Evolutionary conservation across 2,113 vertebrate genomes (phyloP), one percentile per base, ranked within the genome.

Genomic region (Etia nguti): DNA sequence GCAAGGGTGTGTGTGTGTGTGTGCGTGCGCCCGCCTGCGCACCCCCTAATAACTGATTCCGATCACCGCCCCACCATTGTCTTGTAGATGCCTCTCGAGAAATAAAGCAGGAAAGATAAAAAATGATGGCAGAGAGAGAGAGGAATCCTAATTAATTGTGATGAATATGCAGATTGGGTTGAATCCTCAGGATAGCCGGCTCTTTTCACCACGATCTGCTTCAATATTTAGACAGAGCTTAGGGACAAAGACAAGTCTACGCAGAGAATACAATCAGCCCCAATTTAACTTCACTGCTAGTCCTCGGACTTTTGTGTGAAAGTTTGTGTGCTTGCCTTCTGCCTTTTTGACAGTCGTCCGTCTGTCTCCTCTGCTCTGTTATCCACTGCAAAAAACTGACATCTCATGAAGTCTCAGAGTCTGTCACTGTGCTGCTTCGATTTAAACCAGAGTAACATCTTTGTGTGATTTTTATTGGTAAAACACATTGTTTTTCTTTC

Each of bases 111-210:
- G 85, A 92, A 93, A 94, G 90, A 94, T 87, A 92, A 93, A 92
- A 93, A 93, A 82, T 86, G 84, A 93, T 89, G 89, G 89, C 82
- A 83, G 93, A 89, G 92, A 91, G 94, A 92, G 89, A 91, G 94
- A 91, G 88, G 92, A 95, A 92, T 95, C 92, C 93, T 94, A 95
- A 95, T 95, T 93, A 96, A 96, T 95, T 94, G 92, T 93, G 94
- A 95, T 96, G 94, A 95, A 95, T 95, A 95, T 95, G 94, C 95
- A 95, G 93, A 96, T 96, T 93, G 94, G 91, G 88, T 94, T 89
- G 92, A 96, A 95, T 95, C 90, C 93, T 96, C 94, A 91, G 90
- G 94, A 96, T 93, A 94, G 94, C 56, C 84, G 80, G 50, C 82
- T 93, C 94, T 87, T 93, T 95, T 94, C 92, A 94, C 90, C 52